Evolutionary conservation across 30 jellyfish, hydroid and myxozoan species (phyloP).

Genomic region (Haliclystus octoradiatus): DNA sequence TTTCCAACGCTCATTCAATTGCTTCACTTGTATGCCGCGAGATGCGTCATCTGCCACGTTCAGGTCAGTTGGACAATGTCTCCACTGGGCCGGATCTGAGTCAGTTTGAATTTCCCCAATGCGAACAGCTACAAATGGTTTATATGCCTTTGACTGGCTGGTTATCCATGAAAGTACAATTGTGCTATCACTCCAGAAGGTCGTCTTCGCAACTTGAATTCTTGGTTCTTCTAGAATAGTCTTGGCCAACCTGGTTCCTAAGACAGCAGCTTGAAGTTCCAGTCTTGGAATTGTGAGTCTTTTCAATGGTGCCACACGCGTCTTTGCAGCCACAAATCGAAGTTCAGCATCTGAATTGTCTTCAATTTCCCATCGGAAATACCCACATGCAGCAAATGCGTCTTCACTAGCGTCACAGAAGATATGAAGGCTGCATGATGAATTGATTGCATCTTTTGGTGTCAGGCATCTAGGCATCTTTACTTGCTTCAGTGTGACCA

Average conservation of each 20-base stretch:
- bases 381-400: conserved; percentile 22
- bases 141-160: conserved; percentile 9
- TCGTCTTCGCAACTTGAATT: conserved; percentile 7
- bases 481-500: too few species aligned
- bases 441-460: too few species aligned
- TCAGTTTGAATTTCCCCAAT: conserved; percentile 6
- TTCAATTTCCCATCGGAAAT: neutral
- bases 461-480: too few species aligned
- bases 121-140: conserved; percentile 19
- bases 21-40: conserved; percentile 1
- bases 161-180: conserved; percentile 39
- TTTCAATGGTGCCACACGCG: conserved; percentile 14
- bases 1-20: conserved; percentile 1
- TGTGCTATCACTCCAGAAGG: conserved; percentile 29
- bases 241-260: conserved; percentile 10
- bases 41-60: conserved; percentile 12
- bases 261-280: conserved; percentile 25
- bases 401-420: conserved; percentile 34
- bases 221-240: conserved; percentile 9
- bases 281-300: conserved; percentile 4
- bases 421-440: conserved; percentile 1
- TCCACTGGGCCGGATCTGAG: conserved; percentile 25
- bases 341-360: conserved; percentile 11
- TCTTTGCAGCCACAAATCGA: conserved; percentile 9
- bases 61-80: neutral